These are phyloP conservation scores for Mus musculus DNA, from an alignment of 2,113 vertebrate species.

Conservation along the genomic window GRCm39 chr8:119701501-119702000, in stretches of 20 bases:
- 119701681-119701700: not conserved
- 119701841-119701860: not conserved
- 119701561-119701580: not conserved
- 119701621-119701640: not conserved
- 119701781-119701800: not conserved
- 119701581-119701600: not conserved
- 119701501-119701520: not conserved
- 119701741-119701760: not conserved
- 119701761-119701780: not conserved
- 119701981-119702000: not conserved
- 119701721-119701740: not conserved
- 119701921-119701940: not conserved
- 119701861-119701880: accelerated
- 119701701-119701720: not conserved
- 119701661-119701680: no score
- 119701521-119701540: not conserved
- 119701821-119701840: no score
- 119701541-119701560: not conserved
- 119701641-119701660: not conserved
- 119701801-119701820: not conserved
- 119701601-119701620: accelerated
- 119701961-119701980: not conserved
- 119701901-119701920: accelerated
- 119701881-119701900: not conserved
- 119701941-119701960: not conserved